A percentile compares a stretch with the other conserved stretches of the same genome.
Conservation (phyloP, 2,888 invertebrate species). For the Oscheius sp. region DNA sequence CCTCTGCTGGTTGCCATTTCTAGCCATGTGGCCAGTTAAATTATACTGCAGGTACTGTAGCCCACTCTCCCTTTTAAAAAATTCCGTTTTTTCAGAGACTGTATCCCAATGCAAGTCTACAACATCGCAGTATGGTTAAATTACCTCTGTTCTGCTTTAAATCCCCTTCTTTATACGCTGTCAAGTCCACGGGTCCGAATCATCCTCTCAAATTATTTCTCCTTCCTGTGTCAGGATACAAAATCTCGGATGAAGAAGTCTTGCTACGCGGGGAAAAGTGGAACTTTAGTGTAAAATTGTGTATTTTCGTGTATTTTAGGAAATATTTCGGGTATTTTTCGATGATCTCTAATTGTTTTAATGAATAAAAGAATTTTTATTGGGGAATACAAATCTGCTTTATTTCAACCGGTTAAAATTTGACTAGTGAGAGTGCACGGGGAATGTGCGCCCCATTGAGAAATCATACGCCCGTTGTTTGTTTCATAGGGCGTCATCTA, state of each 20-base stretch:
- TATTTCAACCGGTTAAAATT: too few species aligned
- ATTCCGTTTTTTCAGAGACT: slow-evolving; percentile 43
- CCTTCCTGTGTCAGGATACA: slow-evolving; percentile 24
- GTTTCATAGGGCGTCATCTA: too few species aligned
- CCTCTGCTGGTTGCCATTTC: slow-evolving; percentile 68
- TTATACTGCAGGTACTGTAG: slow-evolving; percentile 44
- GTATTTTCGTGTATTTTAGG: neutral
- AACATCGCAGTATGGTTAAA: slow-evolving; percentile 63
- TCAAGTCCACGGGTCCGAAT: slow-evolving; percentile 55
- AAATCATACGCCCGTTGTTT: too few species aligned
- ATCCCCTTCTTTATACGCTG: slow-evolving; percentile 67
- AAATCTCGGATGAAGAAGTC: slow-evolving; percentile 26
- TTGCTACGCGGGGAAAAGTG: slow-evolving; percentile 28
- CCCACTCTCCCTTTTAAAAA: too few species aligned
- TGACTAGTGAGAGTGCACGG: too few species aligned
- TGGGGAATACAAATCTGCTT: too few species aligned
- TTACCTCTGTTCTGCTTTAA: slow-evolving; percentile 66
- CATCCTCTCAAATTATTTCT: slow-evolving; percentile 18
- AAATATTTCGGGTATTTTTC: too few species aligned
- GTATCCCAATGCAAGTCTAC: slow-evolving; percentile 55
- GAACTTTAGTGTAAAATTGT: slow-evolving; percentile 18
- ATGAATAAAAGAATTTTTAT: too few species aligned
- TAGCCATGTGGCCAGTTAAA: slow-evolving; percentile 67
- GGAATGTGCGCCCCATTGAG: too few species aligned
- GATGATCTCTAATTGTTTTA: too few species aligned